Percentiles rank a stretch among this genome's conserved stretches.
phyloP scores from a whole-genome alignment of 2,113 vertebrate species.

The Sardina pilchardus region DNA sequence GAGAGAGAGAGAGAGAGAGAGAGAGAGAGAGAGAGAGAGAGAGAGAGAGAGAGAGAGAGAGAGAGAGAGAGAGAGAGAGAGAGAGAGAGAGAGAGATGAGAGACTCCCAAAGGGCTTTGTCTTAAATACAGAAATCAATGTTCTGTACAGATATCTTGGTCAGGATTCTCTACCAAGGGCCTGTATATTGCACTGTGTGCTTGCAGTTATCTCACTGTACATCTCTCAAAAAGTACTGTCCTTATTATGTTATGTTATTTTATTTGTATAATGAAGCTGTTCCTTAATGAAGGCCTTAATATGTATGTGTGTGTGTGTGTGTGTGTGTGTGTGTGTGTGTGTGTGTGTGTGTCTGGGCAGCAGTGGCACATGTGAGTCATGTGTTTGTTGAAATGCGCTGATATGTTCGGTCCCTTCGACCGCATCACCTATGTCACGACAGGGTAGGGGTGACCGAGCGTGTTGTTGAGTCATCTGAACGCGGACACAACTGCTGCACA shows the following conservation, averaged over 20 bases:
- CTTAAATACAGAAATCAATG: slow-evolving; percentile 36
- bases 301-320: not conserved
- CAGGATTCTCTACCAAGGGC: not conserved
- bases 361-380: not conserved
- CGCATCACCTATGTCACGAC: no score
- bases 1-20: not conserved
- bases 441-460: not conserved
- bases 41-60: not conserved
- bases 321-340: not conserved
- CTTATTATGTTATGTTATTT: not conserved
- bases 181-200: not conserved
- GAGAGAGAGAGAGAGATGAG: not conserved
- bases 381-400: not conserved
- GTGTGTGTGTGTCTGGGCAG: not conserved
- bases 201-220: not conserved
- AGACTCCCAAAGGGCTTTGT: slow-evolving; percentile 23
- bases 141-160: not conserved
- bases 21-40: slow-evolving; percentile 1
- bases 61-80: not conserved
- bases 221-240: not conserved
- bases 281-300: not conserved
- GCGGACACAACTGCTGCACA: not conserved
- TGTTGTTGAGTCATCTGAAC: slow-evolving; percentile 22
- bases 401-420: not conserved
- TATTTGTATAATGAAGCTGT: not conserved